Base-by-base conservation (phyloP, 2,113 vertebrate species). In the Channa argus region DNA sequence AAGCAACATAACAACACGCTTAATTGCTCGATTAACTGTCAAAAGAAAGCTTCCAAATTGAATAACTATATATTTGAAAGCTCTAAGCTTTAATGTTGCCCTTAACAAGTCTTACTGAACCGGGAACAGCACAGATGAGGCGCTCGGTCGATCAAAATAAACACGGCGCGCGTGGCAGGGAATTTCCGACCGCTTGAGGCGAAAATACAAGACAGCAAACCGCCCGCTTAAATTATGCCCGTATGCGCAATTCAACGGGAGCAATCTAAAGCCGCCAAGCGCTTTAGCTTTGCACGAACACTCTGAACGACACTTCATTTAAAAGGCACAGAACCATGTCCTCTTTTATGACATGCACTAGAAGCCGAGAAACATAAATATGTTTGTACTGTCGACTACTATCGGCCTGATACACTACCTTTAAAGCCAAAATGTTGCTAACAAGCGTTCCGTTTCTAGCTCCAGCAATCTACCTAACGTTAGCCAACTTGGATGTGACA, bases 141-240 rank as follows among this genome's bases (percentile, higher is more conserved):
- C 24, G 63, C n/a, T 80, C 10, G 67, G 0, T 70, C 2, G 0
- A 24, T 41, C 11, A 44, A 8, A 24, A 24, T 24, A 24, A 0
- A 8, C 0, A 4, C 2, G 6, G 2, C 0, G 36, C 71, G 50
- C 3, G 14, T 3, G 47, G 54, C 53, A 2, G 64, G 59, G 14
- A 4, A 13, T 0, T 44, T 13, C 2, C 39, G 0, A 0, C 1
- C n/a, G 2, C 6, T 1, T 5, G 7, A 4, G 0, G 10, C 6
- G 5, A 33, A 2, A 3, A 2, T 0, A 6, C n/a, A 10, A 8
- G 8, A 0, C 0, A 50, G 13, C 10, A 4, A 0, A 47, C 79
- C 63, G 74, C 76, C 71, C 70, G 24, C 2, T 33, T n/a, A 0
- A 3, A 43, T 3, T 59, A 13, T n/a, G 5, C 0, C 2, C 0